Conservation (phyloP, 2,888 invertebrate species). For the Scotopteryx bipunctaria region DNA sequence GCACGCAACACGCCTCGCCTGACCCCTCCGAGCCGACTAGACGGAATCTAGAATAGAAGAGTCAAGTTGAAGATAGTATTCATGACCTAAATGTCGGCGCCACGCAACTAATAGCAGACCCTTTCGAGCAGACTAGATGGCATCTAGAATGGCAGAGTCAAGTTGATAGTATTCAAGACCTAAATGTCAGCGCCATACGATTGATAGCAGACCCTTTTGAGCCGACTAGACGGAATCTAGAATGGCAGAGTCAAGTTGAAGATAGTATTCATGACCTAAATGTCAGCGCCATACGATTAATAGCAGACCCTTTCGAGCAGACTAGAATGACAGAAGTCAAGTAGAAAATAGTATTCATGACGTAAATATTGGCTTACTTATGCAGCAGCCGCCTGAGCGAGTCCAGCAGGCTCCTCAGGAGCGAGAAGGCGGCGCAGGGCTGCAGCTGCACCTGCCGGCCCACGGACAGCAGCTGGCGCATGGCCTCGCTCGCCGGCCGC, state of each 20-base stretch:
- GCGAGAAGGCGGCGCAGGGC: slow-evolving; percentile 65
- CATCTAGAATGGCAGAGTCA: too few relatives aligned
- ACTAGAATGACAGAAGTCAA: too few relatives aligned
- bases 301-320: too few relatives aligned
- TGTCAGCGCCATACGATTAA: too few relatives aligned
- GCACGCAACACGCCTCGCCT: slow-evolving; percentile 64
- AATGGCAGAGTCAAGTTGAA: background rate
- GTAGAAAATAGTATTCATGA: too few relatives aligned
- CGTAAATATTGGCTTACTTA: slow-evolving; percentile 77
- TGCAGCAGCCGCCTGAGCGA: slow-evolving; percentile 61
- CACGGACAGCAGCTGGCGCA: slow-evolving; percentile 87
- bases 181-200: slow-evolving; percentile 88
- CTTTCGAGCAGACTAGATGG: too few relatives aligned
- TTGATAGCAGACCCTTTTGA: slow-evolving; percentile 70
- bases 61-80: too few relatives aligned
- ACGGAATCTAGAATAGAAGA: slow-evolving; percentile 46
- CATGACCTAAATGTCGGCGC: too few relatives aligned
- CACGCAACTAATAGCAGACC: too few relatives aligned
- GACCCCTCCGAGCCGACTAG: slow-evolving; percentile 74
- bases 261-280: background rate
- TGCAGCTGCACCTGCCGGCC: slow-evolving; percentile 89
- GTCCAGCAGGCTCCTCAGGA: slow-evolving; percentile 60
- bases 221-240: slow-evolving; percentile 64
- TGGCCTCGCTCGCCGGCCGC: slow-evolving; percentile 83
- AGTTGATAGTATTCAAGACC: too few relatives aligned